Evolutionary conservation across 2,113 vertebrate genomes (phyloP), one percentile per base, ranked within the genome.

Genomic region (Sturnira hondurensis): DNA sequence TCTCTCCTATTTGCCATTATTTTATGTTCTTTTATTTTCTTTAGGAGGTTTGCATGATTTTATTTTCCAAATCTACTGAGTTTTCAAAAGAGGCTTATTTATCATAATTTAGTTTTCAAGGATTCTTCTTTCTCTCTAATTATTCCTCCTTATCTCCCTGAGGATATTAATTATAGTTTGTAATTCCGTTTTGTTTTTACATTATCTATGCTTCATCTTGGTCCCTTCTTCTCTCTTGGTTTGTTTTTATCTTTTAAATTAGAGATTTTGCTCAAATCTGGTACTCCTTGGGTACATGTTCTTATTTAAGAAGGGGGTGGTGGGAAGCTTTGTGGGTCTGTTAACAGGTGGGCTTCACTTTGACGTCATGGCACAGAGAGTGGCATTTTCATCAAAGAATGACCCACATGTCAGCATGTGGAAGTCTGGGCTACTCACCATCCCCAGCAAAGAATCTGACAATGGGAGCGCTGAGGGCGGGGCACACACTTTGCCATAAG

Each of bases 161-260:
- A 80, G 11, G 61, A 54, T 67, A 58, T 95, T 93, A 88, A 45
- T 56, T 93, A 78, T 43, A 77, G n/a, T 65, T 52, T 91, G 11
- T 70, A 28, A 13, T 7, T 89, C 91, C 88, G 43, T 71, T 84
- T 77, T 88, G 6, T 74, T 73, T 13, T 52, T 83, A 61, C 0
- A 15, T 67, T 89, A 45, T 80, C 45, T 83, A 1, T 54, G 28
- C 50, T 95, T 96, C 73, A 45, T 73, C 13, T 38, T 28, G 26
- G 33, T 73, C 26, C 28, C 26, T 26, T 84, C 88, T 86, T 65
- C n/a, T 80, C 33, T 86, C 31, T 93, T 92, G 41, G 13, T 58
- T 91, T 92, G n/a, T 89, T 96, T n/a, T 70, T 71, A 38, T 43
- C n/a, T 91, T 71, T 90, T n/a, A 70, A 84, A 80, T 17, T 78